phyloP scores from a whole-genome alignment of 2,888 invertebrate genomes.

The Lissocephala sabroskyi region DNA sequence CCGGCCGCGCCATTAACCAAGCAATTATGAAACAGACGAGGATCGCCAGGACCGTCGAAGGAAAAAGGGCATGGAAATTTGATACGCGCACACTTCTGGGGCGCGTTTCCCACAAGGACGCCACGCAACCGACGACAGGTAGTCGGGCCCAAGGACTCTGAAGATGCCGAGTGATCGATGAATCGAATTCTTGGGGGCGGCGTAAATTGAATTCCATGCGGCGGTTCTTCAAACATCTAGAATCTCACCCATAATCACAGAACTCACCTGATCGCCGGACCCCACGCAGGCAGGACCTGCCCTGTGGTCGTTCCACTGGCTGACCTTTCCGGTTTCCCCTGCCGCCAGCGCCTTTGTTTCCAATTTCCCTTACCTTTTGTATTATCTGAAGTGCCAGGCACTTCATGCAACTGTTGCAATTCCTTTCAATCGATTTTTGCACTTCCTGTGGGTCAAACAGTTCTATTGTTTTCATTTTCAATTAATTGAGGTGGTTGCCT shows the following conservation, averaged over 20 bases:
- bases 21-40: conserved; percentile 2
- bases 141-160: conserved; percentile 13
- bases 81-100: conserved; percentile 56
- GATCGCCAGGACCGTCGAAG: too few relatives aligned
- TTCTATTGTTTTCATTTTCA: conserved; percentile 37
- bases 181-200: conserved; percentile 15
- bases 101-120: conserved; percentile 27
- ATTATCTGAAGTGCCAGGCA: conserved; percentile 58
- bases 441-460: conserved; percentile 17
- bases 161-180: conserved; percentile 27
- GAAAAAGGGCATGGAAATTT: conserved; percentile 35
- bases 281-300: conserved; percentile 42
- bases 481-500: conserved; percentile 37
- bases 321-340: too few relatives aligned
- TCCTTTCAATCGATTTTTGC: conserved; percentile 25
- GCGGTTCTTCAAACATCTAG: conserved; percentile 29
- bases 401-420: conserved; percentile 60
- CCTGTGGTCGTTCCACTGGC: conserved; percentile 33
- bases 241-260: conserved; percentile 40
- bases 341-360: conserved; percentile 14
- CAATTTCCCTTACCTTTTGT: conserved; percentile 35
- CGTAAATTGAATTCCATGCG: conserved; percentile 52
- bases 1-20: conserved; percentile 16
- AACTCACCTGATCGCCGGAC: conserved; percentile 31
- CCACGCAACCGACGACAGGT: conserved; percentile 24